A percentile compares a stretch with the other conserved stretches of the same genome.
phyloP scores from a whole-genome alignment of 2,113 vertebrate genomes.

The Oxyruncus cristatus region DNA sequence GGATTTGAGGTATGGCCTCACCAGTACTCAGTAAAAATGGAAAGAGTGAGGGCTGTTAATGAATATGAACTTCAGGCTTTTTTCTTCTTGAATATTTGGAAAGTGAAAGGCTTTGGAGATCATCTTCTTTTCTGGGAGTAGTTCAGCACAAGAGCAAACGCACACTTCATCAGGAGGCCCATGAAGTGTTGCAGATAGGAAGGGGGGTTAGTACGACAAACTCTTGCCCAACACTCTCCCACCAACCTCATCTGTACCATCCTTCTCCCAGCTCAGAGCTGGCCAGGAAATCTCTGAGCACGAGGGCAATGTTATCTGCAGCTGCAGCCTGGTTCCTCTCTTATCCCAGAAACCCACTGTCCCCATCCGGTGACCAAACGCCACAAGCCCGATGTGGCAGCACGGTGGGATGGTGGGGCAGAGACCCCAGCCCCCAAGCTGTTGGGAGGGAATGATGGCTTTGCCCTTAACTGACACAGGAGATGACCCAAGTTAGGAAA shows the following conservation, averaged over 20 bases:
- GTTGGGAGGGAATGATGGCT: not conserved
- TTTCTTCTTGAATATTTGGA: too few species aligned
- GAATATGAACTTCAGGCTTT: not conserved
- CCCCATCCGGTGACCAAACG: not conserved
- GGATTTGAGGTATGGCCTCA: not conserved
- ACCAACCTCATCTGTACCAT: accelerated
- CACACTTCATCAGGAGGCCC: accelerated
- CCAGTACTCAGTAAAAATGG: not conserved
- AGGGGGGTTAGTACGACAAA: not conserved
- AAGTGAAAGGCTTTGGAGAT: not conserved
- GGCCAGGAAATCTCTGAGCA: not conserved
- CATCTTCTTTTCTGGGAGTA: not conserved
- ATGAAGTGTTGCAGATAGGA: accelerated
- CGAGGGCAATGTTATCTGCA: not conserved
- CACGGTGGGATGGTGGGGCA: not conserved
- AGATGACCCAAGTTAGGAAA: not conserved
- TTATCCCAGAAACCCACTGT: not conserved
- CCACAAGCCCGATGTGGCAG: not conserved
- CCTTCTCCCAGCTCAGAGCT: not conserved
- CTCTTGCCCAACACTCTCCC: accelerated
- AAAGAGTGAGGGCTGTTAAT: not conserved
- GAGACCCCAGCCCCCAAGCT: not conserved
- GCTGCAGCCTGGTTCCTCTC: slow-evolving; percentile 9
- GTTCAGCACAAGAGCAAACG: accelerated
- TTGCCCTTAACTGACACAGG: not conserved